Evolutionary conservation across 2,113 vertebrate species (phyloP), one percentile per base, ranked within the genome.

Genomic region (Cercopithecus mona): DNA sequence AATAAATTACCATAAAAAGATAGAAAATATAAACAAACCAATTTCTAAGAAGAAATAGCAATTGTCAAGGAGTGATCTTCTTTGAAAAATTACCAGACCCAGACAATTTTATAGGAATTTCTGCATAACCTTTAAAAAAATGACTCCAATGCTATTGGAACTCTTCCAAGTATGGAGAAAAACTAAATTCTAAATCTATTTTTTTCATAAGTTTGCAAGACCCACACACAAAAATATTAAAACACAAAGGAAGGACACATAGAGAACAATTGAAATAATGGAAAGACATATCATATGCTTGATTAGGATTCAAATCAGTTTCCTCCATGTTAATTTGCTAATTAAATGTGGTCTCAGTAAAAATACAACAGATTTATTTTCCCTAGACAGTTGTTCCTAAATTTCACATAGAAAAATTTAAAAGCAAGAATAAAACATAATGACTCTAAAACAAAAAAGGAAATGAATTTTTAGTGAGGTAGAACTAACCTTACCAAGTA

Each of bases 1-100:
- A 98, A 97, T 93, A 97, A 93, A 97, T 98, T 95, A 92, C 90
- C 76, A 94, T 93, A 95, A 92, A 82, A 90, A 66, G 50, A 82
- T 25, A 78, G 59, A 80, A 40, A 93, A 93, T 92, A 40, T 50
- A 93, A 96, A 81, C 25, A 89, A 59, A 73, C 35, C 73, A 95
- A 75, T 95, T 92, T 97, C 85, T 94, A 96, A 92, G 89, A 92
- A 89, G 81, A 96, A 78, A 78, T 82, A 96, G 57, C n/a, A 72
- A n/a, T 91, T 95, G 73, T 93, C 82, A 93, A 82, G 92, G 35
- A 17, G 4, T 59, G 7, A 82, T 89, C 40, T 59, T 96, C 43
- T 61, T 18, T 64, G 72, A 96, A 89, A 80, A 68, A 89, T 95
- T 88, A 91, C 23, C 57, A 93, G 35, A 7, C n/a, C 61, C 27